phyloP scores from a whole-genome alignment of 2,888 invertebrate genomes.

The Lasioglossum oenotherae region DNA sequence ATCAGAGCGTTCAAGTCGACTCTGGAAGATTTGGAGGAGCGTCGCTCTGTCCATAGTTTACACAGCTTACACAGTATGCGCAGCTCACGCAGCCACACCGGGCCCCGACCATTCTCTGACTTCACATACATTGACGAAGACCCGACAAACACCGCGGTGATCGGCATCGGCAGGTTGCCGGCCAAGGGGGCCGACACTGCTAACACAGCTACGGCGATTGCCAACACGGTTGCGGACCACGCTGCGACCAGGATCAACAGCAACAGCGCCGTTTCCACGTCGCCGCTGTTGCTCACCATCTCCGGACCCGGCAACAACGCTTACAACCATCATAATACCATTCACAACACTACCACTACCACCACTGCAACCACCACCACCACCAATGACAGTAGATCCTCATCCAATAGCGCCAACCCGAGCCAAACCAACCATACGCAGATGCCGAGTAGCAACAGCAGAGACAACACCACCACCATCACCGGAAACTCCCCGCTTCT shows the following conservation, averaged over 20 bases:
- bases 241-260: conserved; percentile 64
- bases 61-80: conserved; percentile 95
- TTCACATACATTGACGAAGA: conserved; percentile 94
- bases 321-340: conserved; percentile 78
- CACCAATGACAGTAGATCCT: conserved; percentile 73
- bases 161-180: conserved; percentile 64
- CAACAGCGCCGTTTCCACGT: conserved; percentile 77
- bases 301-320: conserved; percentile 76
- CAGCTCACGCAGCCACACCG: conserved; percentile 91
- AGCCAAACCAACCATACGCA: conserved; percentile 74
- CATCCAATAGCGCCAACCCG: conserved; percentile 72
- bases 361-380: conserved; percentile 36
- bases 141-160: conserved; percentile 81
- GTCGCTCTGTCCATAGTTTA: conserved; percentile 98
- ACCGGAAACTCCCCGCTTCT: conserved; percentile 78
- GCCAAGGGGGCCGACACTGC: conserved; percentile 85
- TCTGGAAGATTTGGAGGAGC: conserved; percentile 99
- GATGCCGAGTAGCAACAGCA: conserved; percentile 74
- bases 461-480: conserved; percentile 70
- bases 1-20: conserved; percentile 99
- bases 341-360: conserved; percentile 70
- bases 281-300: conserved; percentile 81
- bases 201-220: conserved; percentile 86
- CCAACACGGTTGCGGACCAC: conserved; percentile 82
- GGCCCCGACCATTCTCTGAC: conserved; percentile 91